Evolutionary conservation across 2,797 vertebrate genomes (phyloP).

Genomic region (Acestrorhynchus altus): DNA sequence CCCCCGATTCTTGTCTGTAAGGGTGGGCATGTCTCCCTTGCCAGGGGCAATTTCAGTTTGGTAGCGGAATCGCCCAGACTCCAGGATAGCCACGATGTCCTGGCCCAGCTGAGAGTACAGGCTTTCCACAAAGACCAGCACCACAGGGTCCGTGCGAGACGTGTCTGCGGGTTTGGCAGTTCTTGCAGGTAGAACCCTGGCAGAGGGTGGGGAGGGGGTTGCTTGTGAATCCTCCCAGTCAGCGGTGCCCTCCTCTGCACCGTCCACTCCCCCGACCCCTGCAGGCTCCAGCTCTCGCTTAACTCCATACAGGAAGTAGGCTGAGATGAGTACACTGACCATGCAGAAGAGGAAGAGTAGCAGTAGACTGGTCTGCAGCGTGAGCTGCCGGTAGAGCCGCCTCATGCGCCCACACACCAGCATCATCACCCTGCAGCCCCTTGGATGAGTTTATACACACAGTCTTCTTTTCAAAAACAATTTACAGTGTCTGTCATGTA

Average conservation of each 20-base stretch:
- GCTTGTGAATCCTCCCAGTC: conserved; percentile 89
- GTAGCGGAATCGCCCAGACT: conserved; percentile 95
- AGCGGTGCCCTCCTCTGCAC: conserved; percentile 72
- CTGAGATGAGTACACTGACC: conserved; percentile 94
- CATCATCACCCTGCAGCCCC: conserved; percentile 83
- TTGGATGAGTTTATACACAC: conserved; percentile 18
- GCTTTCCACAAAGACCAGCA: conserved; percentile 97
- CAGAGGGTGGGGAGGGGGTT: conserved; percentile 86
- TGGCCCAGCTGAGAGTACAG: conserved; percentile 98
- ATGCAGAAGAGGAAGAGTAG: conserved; percentile 95
- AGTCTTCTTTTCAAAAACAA: conserved; percentile 26
- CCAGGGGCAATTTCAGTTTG: conserved; percentile 96
- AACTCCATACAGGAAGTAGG: conserved; percentile 98
- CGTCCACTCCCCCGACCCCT: conserved; percentile 68
- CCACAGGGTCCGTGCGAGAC: conserved; percentile 92
- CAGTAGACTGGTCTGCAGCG: conserved; percentile 92
- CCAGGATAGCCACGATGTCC: conserved; percentile 97
- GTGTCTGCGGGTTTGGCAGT: conserved; percentile 70
- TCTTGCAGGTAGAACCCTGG: conserved; percentile 71
- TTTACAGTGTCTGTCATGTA: conserved; percentile 13
- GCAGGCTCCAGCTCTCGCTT: conserved; percentile 92
- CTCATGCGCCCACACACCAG: conserved; percentile 88
- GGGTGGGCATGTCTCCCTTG: conserved; percentile 97
- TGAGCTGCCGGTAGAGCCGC: conserved; percentile 93
- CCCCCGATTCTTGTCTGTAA: conserved; percentile 94